Base-by-base conservation (phyloP, 2,113 vertebrate species). In the Rhinoptilus africanus region DNA sequence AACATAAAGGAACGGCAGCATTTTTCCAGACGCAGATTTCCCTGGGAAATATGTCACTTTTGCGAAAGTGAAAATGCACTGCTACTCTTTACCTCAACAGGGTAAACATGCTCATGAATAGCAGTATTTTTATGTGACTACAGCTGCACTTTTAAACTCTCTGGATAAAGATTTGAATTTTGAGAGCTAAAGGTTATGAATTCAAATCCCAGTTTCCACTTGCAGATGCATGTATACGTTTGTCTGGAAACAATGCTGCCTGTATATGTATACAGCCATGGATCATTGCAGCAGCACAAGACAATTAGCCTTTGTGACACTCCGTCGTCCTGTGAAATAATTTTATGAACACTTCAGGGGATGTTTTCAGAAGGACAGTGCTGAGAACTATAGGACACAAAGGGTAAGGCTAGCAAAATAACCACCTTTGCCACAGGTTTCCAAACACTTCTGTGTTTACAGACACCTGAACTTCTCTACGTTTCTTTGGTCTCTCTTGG, bases 251-350 rank as follows among this genome's bases (percentile, higher is more conserved):
- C 90, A 91, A 41, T 86, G 60, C 51, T 74, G 83, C n/a, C 90
- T 94, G 92, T 92, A 28, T 92, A 28, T 82, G 51, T 74, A 45
- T 50, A 48, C 27, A 82, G 66, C 50, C 56, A 45, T 4, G 78
- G 93, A 96, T 96, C 88, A 72, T 30, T 97, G 93, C 59, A 85
- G 59, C 64, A 92, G 85, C 90, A 88, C 94, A 43, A 84, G 63
- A 83, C 95, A 98, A 96, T 97, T 97, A 98, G 95, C 88, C 91
- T 97, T 76, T 91, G 86, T 94, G 95, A 91, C 91, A 87, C 62
- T 56, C 57, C 0, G 1, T 76, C 17, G 43, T 83, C 78, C 88
- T 88, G 81, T 76, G 67, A 88, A 97, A 96, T 95, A 89, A 92
- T 83, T 95, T 94, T 81, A 56, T 92, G 82, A 96, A 88, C 91